phyloP scores from a whole-genome alignment of 2,888 invertebrate genomes.

The Sialis fuliginosa region DNA sequence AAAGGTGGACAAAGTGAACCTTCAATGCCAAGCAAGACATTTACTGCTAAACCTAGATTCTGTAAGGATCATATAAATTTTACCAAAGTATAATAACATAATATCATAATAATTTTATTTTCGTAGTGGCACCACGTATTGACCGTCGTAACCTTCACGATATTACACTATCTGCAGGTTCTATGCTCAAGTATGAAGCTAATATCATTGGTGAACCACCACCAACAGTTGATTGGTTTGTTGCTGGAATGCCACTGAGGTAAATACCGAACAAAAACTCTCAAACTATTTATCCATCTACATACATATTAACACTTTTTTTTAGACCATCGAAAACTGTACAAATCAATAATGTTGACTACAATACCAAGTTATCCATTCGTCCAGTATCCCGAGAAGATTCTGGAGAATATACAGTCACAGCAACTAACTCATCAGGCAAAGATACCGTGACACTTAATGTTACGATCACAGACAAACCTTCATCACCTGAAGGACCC shows the following conservation, averaged over 20 bases:
- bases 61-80: constrained; percentile 25
- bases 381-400: constrained; percentile 66
- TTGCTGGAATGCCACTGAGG: constrained; percentile 59
- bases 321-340: constrained; percentile 43
- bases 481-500: constrained; percentile 76
- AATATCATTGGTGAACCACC: constrained; percentile 90
- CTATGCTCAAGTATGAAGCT: constrained; percentile 84
- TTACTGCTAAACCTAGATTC: constrained; percentile 72
- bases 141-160: constrained; percentile 83
- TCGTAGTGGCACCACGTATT: constrained; percentile 81
- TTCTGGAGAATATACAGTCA: constrained; percentile 74
- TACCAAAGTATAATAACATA: too few species aligned
- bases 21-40: constrained; percentile 71
- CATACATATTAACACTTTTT: background rate
- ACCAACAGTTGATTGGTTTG: constrained; percentile 85
- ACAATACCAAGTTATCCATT: constrained; percentile 72
- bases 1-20: constrained; percentile 89
- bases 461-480: constrained; percentile 76
- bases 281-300: background rate
- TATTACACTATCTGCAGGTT: constrained; percentile 78
- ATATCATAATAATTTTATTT: constrained; percentile 4
- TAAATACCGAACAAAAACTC: constrained; percentile 13
- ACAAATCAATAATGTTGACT: constrained; percentile 67
- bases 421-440: constrained; percentile 74
- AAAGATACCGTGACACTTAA: constrained; percentile 67